Base-by-base conservation (phyloP, 2,888 invertebrate species). In the Hesperia comma region DNA sequence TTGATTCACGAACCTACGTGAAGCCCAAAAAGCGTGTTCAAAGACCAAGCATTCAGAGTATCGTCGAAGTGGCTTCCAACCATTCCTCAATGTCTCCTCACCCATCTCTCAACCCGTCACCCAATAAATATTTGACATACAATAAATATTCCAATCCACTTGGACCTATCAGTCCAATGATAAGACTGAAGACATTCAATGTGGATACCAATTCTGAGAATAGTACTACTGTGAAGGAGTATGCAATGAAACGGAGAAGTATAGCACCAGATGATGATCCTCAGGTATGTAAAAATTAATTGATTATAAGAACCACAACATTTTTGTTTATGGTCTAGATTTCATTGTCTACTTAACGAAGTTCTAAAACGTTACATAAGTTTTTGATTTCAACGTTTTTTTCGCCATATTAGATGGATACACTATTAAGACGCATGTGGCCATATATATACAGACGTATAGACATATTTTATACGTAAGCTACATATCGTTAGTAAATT, bases 1-100 rank as follows among this genome's bases (percentile, higher is more conserved):
- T 95, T 76, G 95, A 96, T 79, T 94, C 95, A 0, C 90, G 95
- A 75, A 96, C 96, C 10, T 96, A 94, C 82, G 95, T 95, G 61
- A 93, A 94, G 74, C 95, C 95, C 21, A 95, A 95, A 79, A 95
- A 94, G 77, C 90, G 94, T 66, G 82, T 86, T 12, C 89, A 83
- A 40, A 90, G 95, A 68, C 94, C 94, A 41, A 94, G 94, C 77
- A 94, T 95, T 71, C 95, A 95, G 69, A 92, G 85, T 71, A 88
- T 91, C 56, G 85, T 92, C 2, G 91, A 91, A 66, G 82, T 79
- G 6, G 66, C 80, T 0, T 86, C 87, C 17, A 85, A 79, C 67
- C 83, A 84, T 10, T 76, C 87, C 0, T 85, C 85, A 1, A 75
- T 85, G 46, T 81, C 87, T 0, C 83, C 83, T 1, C 77, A 78